Base-by-base conservation (phyloP, 2,797 vertebrate species). In the Notamacropus eugenii region DNA sequence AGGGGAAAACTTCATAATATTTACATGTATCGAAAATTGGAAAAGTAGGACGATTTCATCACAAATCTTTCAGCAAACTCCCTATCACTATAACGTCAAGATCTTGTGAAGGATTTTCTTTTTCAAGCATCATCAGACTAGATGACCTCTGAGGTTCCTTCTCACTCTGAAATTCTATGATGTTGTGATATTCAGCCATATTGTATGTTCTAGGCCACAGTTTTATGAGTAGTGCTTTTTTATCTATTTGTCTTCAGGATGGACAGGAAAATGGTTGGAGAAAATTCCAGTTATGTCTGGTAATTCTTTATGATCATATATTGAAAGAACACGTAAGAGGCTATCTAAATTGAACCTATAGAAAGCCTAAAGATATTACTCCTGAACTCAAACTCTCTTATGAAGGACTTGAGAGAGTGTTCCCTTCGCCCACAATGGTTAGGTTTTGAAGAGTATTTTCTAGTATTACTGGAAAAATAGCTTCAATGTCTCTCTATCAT, bases 401-500 rank as follows among this genome's bases (percentile, higher is more conserved):
- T 46, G 40, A 50, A 24, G 24, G 40, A 87, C 22, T 4, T 87
- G 74, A 87, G 3, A 40, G 40, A 87, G 9, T 27, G 9, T 24
- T 87, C 0, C 2, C 57, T 22, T 87, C 0, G 0, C 57, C 3
- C 40, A 0, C 4, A 50, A 50, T 27, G 22, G 2, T 12, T 46
- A 74, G 34, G 67, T 46, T 82, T 82, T 1, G 11, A 50, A 82
- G 40, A 87, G 74, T 27, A 87, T 87, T 87, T 87, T 3, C 24
- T 87, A 50, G 40, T 12, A 46, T 22, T 9, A 22, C 22, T 87
- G 40, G 24, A 87, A 50, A 87, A 50, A 27, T 0, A 87, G 28
- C 74, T 87, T 87, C 9, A 87, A 10, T 87, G 74, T 24, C n/a
- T 46, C 67, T 9, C 40, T 87, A 19, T 22, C 6, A 10, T 24